phyloP scores from a whole-genome alignment of 2,888 invertebrate genomes.

The Volucella inanis region DNA sequence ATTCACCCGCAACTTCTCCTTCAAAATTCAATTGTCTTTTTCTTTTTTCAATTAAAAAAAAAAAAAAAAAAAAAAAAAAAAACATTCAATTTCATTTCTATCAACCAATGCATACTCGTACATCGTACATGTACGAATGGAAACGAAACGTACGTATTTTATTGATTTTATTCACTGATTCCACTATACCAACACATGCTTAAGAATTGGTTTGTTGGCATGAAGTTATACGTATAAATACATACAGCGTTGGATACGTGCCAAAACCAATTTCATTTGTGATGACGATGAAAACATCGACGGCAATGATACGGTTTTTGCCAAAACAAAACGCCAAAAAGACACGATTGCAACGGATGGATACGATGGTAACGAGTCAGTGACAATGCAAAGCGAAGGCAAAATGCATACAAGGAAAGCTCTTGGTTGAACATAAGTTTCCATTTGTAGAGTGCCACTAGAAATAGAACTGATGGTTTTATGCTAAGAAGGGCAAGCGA shows the following conservation, averaged over 20 bases:
- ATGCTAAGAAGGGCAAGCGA: constrained; percentile 57
- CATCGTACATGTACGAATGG: not conserved
- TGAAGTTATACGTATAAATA: not conserved
- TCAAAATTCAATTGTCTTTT: too few relatives aligned
- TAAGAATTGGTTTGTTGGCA: too few relatives aligned
- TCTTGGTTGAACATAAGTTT: constrained; percentile 21
- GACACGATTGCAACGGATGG: not conserved
- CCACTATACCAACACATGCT: too few relatives aligned
- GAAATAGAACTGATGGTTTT: constrained; percentile 50
- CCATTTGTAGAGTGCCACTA: not conserved
- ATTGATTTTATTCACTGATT: too few relatives aligned
- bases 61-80: not conserved
- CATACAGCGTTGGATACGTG: constrained; percentile 55
- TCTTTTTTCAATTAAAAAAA: not conserved
- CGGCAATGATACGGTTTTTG: constrained; percentile 42
- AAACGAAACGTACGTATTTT: too few relatives aligned
- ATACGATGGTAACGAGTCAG: not conserved
- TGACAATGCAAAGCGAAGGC: not conserved
- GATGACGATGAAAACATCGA: constrained; percentile 61
- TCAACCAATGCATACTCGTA: not conserved
- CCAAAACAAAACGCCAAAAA: constrained; percentile 35
- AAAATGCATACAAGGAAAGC: constrained; percentile 24
- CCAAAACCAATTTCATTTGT: constrained; percentile 62
- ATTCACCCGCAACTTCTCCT: too few relatives aligned
- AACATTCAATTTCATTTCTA: constrained; percentile 1